Conservation (phyloP, 1,140 invertebrate genomes). For the Sarcophaga peregrina region DNA sequence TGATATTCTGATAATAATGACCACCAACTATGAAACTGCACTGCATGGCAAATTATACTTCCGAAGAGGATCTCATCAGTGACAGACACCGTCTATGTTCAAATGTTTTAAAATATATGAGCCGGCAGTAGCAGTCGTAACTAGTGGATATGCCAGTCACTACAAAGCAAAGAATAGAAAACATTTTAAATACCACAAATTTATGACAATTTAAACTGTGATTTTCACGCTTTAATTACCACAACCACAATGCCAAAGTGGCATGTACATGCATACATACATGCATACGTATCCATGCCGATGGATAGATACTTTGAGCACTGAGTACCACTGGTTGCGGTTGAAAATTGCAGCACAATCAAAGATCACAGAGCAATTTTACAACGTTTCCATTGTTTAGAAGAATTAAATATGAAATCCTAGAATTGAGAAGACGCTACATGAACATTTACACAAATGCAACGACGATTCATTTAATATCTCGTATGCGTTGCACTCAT, state of each 20-base stretch:
- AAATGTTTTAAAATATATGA: too few species aligned
- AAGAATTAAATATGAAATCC: neutral
- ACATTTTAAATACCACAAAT: constrained; percentile 56
- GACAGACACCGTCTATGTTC: neutral
- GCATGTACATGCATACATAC: neutral
- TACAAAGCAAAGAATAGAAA: constrained; percentile 8
- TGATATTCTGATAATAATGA: neutral
- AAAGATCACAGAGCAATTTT: neutral
- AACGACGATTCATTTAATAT: neutral
- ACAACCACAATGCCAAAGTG: constrained; percentile 29
- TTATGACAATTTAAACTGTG: constrained; percentile 66
- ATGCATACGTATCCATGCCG: neutral
- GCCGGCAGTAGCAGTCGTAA: neutral
- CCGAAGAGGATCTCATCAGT: neutral
- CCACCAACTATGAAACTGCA: constrained; percentile 25
- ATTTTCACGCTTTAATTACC: constrained; percentile 66
- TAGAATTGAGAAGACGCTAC: neutral
- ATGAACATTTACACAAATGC: neutral
- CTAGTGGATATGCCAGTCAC: neutral
- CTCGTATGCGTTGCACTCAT: too few species aligned
- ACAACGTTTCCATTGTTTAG: neutral
- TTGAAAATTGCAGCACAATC: constrained; percentile 6
- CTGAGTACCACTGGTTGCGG: too few species aligned
- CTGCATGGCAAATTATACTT: neutral
- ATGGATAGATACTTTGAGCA: too few species aligned